Evolutionary conservation across 2,113 vertebrate genomes (phyloP).

Genomic region (Prunella fulvescens): DNA sequence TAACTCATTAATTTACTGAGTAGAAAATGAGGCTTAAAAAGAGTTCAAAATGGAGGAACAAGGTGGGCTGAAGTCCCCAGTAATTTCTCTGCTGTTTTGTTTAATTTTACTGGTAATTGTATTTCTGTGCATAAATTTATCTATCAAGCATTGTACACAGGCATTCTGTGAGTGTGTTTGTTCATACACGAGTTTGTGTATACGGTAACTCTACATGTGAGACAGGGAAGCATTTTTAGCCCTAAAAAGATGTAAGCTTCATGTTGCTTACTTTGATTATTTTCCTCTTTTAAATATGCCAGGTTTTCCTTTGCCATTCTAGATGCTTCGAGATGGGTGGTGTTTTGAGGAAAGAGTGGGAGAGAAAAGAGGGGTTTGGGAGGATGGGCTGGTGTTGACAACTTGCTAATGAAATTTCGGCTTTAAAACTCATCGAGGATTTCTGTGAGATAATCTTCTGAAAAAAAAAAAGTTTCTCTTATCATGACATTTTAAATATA

Average conservation of each 20-base stretch:
- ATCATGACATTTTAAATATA: slow-evolving; percentile 15
- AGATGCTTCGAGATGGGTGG: background rate
- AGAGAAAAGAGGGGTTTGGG: background rate
- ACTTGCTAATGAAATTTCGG: slow-evolving; percentile 52
- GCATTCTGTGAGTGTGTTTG: background rate
- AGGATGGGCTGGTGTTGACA: slow-evolving; percentile 38
- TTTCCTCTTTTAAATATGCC: background rate
- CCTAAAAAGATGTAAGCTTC: background rate
- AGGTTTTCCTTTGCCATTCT: slow-evolving; percentile 5
- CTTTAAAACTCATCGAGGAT: background rate
- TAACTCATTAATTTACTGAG: background rate
- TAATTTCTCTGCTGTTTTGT: background rate
- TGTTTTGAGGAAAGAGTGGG: slow-evolving; percentile 19
- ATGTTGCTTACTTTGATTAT: background rate
- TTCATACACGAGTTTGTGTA: background rate
- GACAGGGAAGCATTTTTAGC: background rate
- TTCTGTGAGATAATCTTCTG: slow-evolving; percentile 8
- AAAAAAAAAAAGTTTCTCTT: background rate
- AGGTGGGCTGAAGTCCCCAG: background rate
- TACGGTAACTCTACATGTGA: background rate
- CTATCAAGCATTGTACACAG: background rate
- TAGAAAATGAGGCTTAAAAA: background rate
- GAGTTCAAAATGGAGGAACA: background rate
- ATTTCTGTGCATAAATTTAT: background rate
- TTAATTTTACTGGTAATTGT: background rate